Conservation (phyloP, 2,888 invertebrate genomes). For the Heliconius hortense region DNA sequence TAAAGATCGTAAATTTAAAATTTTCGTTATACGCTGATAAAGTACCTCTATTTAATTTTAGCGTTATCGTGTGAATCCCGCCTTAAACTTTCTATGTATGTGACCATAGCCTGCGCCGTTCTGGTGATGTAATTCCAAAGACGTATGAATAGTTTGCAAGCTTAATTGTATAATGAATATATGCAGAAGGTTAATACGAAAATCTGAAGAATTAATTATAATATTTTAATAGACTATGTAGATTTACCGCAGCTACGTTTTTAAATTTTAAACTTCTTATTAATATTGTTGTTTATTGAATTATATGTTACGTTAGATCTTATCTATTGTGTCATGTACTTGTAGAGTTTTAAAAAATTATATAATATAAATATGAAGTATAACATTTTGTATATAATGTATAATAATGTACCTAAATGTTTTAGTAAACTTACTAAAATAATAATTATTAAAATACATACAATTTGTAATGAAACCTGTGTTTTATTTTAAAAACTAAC, state of each 20-base stretch:
- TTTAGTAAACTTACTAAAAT: constrained; percentile 61
- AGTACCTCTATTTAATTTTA: constrained; percentile 48
- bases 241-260: constrained; percentile 43
- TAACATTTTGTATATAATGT: constrained; percentile 71
- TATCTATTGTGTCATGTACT: constrained; percentile 47
- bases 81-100: constrained; percentile 69
- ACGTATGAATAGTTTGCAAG: constrained; percentile 77
- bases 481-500: constrained; percentile 33
- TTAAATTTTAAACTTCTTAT: constrained; percentile 42
- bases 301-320: constrained; percentile 39
- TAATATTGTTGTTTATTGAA: constrained; percentile 39
- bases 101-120: constrained; percentile 80
- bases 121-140: constrained; percentile 82
- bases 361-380: constrained; percentile 46
- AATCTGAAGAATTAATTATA: constrained; percentile 37
- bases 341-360: constrained; percentile 46
- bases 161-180: constrained; percentile 58
- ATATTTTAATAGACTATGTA: constrained; percentile 40
- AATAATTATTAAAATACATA: constrained; percentile 59
- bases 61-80: constrained; percentile 68
- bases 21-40: neutral
- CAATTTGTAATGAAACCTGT: constrained; percentile 53
- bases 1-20: neutral
- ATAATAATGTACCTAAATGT: constrained; percentile 65
- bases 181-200: constrained; percentile 49